Conservation (phyloP, 2,888 invertebrate species). For the Eledona agricola region DNA sequence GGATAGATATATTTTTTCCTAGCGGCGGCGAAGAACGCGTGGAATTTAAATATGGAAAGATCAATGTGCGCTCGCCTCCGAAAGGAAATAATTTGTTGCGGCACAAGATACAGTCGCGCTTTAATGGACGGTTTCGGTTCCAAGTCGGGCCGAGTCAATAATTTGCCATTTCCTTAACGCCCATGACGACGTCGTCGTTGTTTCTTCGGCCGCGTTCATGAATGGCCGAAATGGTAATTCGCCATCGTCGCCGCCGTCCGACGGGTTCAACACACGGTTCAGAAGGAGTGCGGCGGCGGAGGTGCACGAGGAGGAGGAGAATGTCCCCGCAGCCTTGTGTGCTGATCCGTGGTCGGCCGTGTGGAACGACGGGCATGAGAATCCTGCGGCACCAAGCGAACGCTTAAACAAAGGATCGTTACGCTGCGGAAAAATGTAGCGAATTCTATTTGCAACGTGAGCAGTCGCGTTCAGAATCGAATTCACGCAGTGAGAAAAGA, state of each 20-base stretch:
- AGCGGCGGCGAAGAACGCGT: constrained; percentile 17
- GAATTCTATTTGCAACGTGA: constrained; percentile 31
- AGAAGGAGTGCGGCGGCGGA: constrained; percentile 12
- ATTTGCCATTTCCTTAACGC: constrained; percentile 4
- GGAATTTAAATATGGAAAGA: constrained; percentile 23
- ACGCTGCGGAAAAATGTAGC: constrained; percentile 33
- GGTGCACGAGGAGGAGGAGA: constrained; percentile 20
- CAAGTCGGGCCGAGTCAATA: constrained; percentile 8
- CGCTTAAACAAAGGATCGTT: constrained; percentile 41
- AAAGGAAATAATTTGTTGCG: constrained; percentile 23
- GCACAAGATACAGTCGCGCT: constrained; percentile 11
- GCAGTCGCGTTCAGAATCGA: too few species aligned
- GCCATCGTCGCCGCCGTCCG: constrained; percentile 9
- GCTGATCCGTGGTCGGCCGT: constrained; percentile 34
- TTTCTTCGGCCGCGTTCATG: too few species aligned
- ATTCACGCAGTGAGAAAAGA: too few species aligned
- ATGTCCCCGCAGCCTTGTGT: constrained; percentile 35
- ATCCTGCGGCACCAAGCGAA: constrained; percentile 39
- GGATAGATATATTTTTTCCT: constrained; percentile 28
- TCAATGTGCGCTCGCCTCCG: constrained; percentile 10
- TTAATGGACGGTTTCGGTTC: constrained; percentile 17
- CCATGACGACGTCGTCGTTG: too few species aligned
- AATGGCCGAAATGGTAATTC: constrained; percentile 18
- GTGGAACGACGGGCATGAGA: constrained; percentile 42
- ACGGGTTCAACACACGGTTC: constrained; percentile 31